A percentile compares a stretch with the other conserved stretches of the same genome.
These are phyloP conservation scores for Hippoglossus stenolepis DNA, from an alignment of 2,113 vertebrate species.

Conservation along the genomic window DNA sequence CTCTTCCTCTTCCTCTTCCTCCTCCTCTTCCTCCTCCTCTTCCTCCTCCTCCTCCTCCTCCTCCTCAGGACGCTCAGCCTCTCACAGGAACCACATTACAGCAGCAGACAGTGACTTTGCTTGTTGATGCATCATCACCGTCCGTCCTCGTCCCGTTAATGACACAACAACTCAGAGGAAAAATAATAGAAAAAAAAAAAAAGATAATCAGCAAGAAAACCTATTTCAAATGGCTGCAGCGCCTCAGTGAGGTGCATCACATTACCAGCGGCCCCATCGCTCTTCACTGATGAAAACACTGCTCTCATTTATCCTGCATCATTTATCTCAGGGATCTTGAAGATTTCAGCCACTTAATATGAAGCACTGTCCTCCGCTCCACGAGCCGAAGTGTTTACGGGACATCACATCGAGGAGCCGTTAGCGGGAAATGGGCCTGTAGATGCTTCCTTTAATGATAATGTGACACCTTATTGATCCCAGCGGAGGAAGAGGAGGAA, in stretches of 20 bases:
- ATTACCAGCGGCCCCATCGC: no score
- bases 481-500: neutral
- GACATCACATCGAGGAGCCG: neutral
- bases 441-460: conserved; percentile 7
- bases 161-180: neutral
- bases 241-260: no score
- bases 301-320: neutral
- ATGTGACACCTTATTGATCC: conserved; percentile 41
- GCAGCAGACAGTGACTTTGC: no score
- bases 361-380: neutral
- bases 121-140: neutral
- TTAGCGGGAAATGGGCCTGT: conserved; percentile 5
- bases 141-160: conserved; percentile 1
- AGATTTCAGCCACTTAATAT: neutral
- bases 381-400: conserved; percentile 16
- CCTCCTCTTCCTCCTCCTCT: no score
- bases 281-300: no score
- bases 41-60: no score
- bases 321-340: conserved; percentile 12
- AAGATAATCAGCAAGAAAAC: conserved; percentile 8
- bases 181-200: neutral
- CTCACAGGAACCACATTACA: no score
- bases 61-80: no score
- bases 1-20: no score
- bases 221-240: neutral